Percentiles rank a stretch among this genome's conserved stretches.
Evolutionary conservation across 2,888 invertebrate genomes (phyloP).

Genomic region (Stegana nigrithorax): DNA sequence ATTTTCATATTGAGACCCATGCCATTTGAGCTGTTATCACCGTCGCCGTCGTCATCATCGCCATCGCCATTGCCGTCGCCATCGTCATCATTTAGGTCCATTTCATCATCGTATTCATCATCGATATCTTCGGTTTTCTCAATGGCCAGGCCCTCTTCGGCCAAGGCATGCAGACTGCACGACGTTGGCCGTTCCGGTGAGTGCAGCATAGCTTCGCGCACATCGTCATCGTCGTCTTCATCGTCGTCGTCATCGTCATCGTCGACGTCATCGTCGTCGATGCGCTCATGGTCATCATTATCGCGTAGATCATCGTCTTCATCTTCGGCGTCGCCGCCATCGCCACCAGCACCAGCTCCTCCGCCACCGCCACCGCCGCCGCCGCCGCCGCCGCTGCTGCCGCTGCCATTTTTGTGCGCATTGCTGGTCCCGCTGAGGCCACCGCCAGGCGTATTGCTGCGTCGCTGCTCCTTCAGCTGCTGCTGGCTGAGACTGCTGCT

Average conservation of each 20-base stretch:
- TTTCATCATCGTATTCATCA: constrained; percentile 63
- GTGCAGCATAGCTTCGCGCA: constrained; percentile 11
- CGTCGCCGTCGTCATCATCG: constrained; percentile 71
- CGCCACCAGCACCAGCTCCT: constrained; percentile 30
- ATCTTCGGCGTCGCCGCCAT: constrained; percentile 27
- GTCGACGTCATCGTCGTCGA: constrained; percentile 24
- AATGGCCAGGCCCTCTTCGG: constrained; percentile 33
- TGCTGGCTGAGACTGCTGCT: not conserved
- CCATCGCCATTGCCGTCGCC: constrained; percentile 67
- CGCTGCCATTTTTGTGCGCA: constrained; percentile 42
- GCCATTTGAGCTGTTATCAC: constrained; percentile 73
- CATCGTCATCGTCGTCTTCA: constrained; percentile 26
- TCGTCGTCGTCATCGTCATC: constrained; percentile 25
- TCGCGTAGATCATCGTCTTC: constrained; percentile 35
- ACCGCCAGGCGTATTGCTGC: constrained; percentile 21
- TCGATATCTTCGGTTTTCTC: constrained; percentile 59
- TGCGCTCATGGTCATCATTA: constrained; percentile 29
- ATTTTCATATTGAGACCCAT: constrained; percentile 75
- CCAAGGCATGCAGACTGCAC: constrained; percentile 33
- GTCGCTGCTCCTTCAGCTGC: constrained; percentile 23
- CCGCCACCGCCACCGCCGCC: constrained; percentile 39
- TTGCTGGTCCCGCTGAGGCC: constrained; percentile 34
- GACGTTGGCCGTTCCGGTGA: constrained; percentile 33
- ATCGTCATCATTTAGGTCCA: constrained; percentile 68
- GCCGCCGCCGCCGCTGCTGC: constrained; percentile 31